Evolutionary conservation across 2,888 invertebrate species (phyloP).

Genomic region (Drosophila seclusa): DNA sequence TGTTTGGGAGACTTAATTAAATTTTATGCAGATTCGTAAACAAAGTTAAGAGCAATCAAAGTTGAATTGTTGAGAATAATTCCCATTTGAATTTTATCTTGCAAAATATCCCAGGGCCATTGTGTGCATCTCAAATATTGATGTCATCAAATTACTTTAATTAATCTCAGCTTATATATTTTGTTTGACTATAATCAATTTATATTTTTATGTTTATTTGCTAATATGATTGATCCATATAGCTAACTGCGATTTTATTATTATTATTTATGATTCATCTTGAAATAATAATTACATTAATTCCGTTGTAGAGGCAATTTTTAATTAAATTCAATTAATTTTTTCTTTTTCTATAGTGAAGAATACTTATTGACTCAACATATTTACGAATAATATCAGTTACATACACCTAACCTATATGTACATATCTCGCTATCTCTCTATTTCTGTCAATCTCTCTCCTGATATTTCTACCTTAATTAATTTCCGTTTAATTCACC

Average conservation of each 20-base stretch:
- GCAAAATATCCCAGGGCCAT: background rate
- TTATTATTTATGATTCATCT: background rate
- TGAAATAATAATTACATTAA: no score
- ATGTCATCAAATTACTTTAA: background rate
- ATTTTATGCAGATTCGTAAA: background rate
- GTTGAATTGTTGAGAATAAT: background rate
- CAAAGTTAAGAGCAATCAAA: background rate
- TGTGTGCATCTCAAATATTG: background rate
- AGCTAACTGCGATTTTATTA: no score
- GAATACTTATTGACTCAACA: background rate
- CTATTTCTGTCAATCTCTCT: background rate
- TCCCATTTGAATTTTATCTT: background rate
- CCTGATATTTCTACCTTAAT: background rate
- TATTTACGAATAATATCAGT: no score
- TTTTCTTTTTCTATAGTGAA: no score
- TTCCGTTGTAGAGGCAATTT: no score
- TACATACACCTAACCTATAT: background rate
- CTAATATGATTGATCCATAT: background rate
- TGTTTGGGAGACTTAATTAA: constrained; percentile 1
- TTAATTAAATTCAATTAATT: background rate
- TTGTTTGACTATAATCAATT: background rate
- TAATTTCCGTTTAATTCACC: constrained; percentile 7
- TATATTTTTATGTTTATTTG: background rate
- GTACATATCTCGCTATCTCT: background rate
- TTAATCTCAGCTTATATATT: background rate